These are phyloP conservation scores for Melitaea athalia DNA, from an alignment of 2,888 invertebrate genomes.

Conservation along the genomic window DNA sequence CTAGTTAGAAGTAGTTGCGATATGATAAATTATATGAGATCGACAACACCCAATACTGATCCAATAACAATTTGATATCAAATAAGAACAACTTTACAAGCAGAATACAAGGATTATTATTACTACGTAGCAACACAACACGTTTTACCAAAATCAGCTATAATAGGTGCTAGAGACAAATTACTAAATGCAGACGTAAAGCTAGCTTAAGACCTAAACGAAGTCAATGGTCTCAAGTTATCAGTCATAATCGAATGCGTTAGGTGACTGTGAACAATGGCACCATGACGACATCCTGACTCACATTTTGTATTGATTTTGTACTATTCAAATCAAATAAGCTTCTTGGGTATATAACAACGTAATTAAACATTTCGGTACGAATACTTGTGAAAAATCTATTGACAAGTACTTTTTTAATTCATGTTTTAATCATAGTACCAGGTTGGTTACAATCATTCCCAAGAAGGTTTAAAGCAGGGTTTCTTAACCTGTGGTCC, in stretches of 20 bases:
- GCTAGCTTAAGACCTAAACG: not conserved
- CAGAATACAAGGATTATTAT: no score
- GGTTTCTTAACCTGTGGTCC: no score
- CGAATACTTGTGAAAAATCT: not conserved
- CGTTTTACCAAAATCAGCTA: not conserved
- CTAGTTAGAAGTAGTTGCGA: no score
- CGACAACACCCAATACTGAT: no score
- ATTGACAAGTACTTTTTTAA: not conserved
- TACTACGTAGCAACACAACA: no score
- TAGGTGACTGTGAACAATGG: conserved; percentile 7
- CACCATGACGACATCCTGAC: conserved; percentile 32
- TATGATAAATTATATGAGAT: no score
- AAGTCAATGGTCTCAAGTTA: conserved; percentile 5
- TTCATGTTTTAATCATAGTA: no score
- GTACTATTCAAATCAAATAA: not conserved
- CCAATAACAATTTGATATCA: no score
- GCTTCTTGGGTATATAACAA: not conserved
- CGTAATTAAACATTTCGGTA: not conserved
- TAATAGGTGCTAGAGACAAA: not conserved
- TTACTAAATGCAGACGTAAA: not conserved
- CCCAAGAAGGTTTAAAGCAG: no score
- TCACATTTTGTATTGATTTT: conserved; percentile 11
- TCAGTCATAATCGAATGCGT: conserved; percentile 6
- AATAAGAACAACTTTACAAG: no score
- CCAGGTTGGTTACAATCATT: no score